Conservation (phyloP, 2,888 invertebrate species). For the Erebia aethiops region DNA sequence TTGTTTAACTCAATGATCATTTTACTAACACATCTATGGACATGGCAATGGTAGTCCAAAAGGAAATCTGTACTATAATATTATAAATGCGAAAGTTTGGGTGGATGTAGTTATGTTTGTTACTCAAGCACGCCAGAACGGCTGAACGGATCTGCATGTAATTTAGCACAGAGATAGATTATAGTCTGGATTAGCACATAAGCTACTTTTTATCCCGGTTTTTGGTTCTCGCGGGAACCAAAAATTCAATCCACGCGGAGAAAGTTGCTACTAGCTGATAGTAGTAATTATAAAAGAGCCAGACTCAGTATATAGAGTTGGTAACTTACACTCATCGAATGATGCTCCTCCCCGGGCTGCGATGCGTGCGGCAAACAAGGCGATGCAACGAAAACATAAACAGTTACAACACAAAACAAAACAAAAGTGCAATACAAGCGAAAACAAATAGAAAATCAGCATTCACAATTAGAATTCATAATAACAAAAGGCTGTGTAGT, state of each 20-base stretch:
- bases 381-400: constrained; percentile 77
- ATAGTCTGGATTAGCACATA: too few relatives aligned
- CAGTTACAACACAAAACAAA: constrained; percentile 72
- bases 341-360: constrained; percentile 87
- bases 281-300: not conserved
- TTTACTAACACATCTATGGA: too few relatives aligned
- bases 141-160: not conserved
- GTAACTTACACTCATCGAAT: constrained; percentile 88
- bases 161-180: too few relatives aligned
- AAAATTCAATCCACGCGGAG: too few relatives aligned
- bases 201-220: too few relatives aligned
- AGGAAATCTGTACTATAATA: too few relatives aligned
- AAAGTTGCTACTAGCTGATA: not conserved
- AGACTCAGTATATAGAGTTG: not conserved
- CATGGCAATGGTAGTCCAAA: too few relatives aligned
- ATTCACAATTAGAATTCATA: constrained; percentile 19
- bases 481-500: constrained; percentile 18
- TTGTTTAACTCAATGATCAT: too few relatives aligned
- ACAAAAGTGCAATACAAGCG: constrained; percentile 45
- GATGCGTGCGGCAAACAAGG: constrained; percentile 70
- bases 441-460: constrained; percentile 26
- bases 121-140: not conserved
- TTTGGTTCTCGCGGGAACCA: too few relatives aligned
- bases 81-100: too few relatives aligned
- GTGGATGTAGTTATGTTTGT: too few relatives aligned